Base-by-base conservation (phyloP, 2,113 vertebrate genomes). In the Thunnus thynnus region DNA sequence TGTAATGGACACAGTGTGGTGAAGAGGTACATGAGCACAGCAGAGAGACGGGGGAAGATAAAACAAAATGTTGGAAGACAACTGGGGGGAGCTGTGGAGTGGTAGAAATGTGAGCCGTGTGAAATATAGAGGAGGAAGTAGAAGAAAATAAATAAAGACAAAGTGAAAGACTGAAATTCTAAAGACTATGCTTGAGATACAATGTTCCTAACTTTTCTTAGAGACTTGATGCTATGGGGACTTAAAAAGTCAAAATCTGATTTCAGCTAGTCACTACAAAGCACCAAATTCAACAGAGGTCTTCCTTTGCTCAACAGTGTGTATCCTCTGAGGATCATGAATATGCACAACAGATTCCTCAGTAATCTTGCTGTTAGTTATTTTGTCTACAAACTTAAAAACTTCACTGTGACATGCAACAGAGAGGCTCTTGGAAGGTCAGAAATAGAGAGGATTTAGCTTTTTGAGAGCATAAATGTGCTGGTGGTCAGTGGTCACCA, bases 1-100 rank as follows among this genome's bases (percentile, higher is more conserved):
- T 65, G 73, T 62, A 57, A 78, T 63, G 65, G 60, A 75, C 72
- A 77, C 71, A 63, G 79, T 1, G 30, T 22, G 55, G 50, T 52
- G 16, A 61, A 65, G 69, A 61, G 60, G 79, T 22, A 55, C 68
- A 54, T 3, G 16, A 61, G 46, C 48, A 22, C 10, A 68, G 46
- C 3, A 60, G 36, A 48, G 22, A 22, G 55, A 17, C 22, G 56
- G 14, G 18, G 25, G 41, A 3, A 32, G 54, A 73, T 58, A 46
- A 48, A 66, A 30, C 27, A 51, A 64, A 50, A 67, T 57, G 56
- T 8, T 60, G 55, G 67, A 36, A 61, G 27, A 82, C 27, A 44
- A 57, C 6, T 12, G 10, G 22, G 25, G 48, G 18, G 47, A 46
- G 46, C 3, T 27, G 66, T 0, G 25, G 65, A 18, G 20, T 20